A percentile compares a stretch with the other conserved stretches of the same genome.
Conservation (phyloP, 2,797 vertebrate genomes). For the Chiroxiphia lanceolata region DNA sequence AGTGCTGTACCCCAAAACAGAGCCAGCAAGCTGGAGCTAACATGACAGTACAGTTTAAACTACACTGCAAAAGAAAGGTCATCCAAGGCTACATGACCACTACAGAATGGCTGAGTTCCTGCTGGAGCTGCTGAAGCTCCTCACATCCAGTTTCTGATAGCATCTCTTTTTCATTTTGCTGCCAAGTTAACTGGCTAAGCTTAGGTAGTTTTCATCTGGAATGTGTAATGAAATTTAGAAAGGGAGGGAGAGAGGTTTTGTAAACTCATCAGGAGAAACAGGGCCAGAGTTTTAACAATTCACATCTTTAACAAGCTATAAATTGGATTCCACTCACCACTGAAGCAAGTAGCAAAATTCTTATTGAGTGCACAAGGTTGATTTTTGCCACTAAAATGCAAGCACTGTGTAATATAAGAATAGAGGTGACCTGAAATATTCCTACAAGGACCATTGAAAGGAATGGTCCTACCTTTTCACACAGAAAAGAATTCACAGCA, state of each 20-base stretch:
- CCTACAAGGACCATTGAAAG: background rate
- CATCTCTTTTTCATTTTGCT: background rate
- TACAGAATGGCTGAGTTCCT: background rate
- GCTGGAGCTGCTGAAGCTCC: background rate
- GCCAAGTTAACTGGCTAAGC: background rate
- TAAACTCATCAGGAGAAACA: background rate
- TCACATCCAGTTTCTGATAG: background rate
- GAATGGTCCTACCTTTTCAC: background rate
- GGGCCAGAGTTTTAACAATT: background rate
- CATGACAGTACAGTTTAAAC: background rate
- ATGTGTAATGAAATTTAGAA: constrained; percentile 28
- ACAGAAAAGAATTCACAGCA: background rate
- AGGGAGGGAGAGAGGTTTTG: background rate
- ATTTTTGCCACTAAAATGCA: background rate
- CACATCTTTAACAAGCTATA: background rate
- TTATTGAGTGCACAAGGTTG: background rate
- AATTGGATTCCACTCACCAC: constrained; percentile 12
- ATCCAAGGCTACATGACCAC: background rate
- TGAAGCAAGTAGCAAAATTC: background rate
- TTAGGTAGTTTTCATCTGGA: constrained; percentile 23
- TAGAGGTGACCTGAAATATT: background rate
- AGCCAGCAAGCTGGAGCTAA: background rate
- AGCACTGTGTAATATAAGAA: background rate
- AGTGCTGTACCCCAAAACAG: background rate
- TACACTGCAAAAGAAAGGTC: background rate